Evolutionary conservation across 2,113 vertebrate genomes (phyloP).

Genomic region (Gavialis gangeticus): DNA sequence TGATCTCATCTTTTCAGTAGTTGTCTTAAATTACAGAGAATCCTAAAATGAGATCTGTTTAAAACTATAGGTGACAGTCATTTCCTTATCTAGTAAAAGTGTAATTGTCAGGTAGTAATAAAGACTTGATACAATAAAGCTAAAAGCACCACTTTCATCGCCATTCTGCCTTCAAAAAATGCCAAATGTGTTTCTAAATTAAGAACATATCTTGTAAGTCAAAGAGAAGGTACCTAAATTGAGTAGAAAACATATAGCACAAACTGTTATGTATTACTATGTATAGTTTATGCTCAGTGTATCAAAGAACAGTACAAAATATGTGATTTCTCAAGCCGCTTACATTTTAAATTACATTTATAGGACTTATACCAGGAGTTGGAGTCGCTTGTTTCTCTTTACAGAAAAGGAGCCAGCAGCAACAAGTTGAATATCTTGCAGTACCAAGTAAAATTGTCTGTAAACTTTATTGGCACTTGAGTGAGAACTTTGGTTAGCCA

Average conservation of each 20-base stretch:
- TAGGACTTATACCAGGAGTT: neutral
- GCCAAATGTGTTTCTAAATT: neutral
- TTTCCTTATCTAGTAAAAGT: neutral
- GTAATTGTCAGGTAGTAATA: neutral
- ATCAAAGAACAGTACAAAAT: neutral
- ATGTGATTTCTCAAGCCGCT: neutral
- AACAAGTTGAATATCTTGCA: neutral
- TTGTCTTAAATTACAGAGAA: constrained; percentile 14
- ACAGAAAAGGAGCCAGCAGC: neutral
- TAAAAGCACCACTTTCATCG: neutral
- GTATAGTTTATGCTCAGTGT: neutral
- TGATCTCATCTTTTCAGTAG: constrained; percentile 24
- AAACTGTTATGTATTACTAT: neutral
- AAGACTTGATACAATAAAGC: neutral
- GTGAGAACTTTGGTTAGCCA: neutral
- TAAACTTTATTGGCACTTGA: neutral
- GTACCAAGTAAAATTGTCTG: neutral
- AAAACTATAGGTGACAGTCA: neutral
- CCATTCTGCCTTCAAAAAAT: neutral
- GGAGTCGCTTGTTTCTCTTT: neutral
- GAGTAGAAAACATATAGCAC: neutral
- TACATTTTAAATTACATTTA: accelerated
- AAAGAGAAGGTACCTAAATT: neutral
- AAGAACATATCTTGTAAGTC: neutral
- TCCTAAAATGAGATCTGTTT: neutral